Evolutionary conservation across 2,113 vertebrate species (phyloP), one percentile per base, ranked within the genome.

Genomic region (Austrofundulus limnaeus): DNA sequence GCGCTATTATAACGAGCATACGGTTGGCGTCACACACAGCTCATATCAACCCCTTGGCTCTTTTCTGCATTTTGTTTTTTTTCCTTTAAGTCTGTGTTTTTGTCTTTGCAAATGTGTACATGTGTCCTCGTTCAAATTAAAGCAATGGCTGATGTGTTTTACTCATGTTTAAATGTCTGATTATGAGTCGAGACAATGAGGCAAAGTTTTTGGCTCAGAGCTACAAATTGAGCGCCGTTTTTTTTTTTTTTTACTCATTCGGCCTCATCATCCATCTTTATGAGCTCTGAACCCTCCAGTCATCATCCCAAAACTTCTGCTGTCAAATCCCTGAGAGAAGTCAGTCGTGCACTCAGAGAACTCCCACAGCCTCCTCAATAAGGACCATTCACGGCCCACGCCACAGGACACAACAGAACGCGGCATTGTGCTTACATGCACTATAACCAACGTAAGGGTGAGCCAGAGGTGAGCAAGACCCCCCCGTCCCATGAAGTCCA

Each of bases 1-100:
- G 89, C 87, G 48, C 81, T 84, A 73, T 90, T 88, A 89, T 91
- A 91, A 91, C 57, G 80, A 90, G 88, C 87, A 84, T 72, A 86
- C 70, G 87, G 75, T 86, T 87, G 87, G 78, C 72, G 62, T 88
- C 89, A 88, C 86, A 88, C 74, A 78, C 69, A 60, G 61, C 78
- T 85, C 88, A 81, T 71, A 89, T 84, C 78, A 84, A 85, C 82
- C 89, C 87, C 14, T 64, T 48, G 84, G 88, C 85, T 68, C 46
- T 85, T 76, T 81, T 51, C n/a, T 50, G 45, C 17, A 51, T 67
- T 38, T 45, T 67, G 50, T 13, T 77, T 13, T 19, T 37, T 47
- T 63, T 49, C 63, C 42, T 78, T 56, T 37, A 56, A 65, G 63
- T 77, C 31, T 78, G 58, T 60, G 59, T 61, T 77, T 78, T 43